These are phyloP conservation scores for Mesorhabditis belari DNA, from an alignment of 2,888 invertebrate genomes.

Conservation along the genomic window DNA sequence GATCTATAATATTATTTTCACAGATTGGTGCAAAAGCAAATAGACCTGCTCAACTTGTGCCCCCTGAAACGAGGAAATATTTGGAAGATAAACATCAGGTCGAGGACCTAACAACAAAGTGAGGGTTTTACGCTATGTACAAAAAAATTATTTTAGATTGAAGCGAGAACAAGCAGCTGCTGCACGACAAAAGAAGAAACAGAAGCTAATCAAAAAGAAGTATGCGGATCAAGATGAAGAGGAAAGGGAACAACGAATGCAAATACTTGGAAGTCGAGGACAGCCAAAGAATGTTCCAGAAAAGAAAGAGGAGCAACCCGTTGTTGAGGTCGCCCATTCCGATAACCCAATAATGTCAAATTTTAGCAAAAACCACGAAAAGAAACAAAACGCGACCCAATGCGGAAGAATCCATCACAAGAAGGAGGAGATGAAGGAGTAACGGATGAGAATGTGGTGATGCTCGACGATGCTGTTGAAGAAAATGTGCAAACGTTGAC, in stretches of 20 bases:
- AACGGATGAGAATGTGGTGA: slow-evolving; percentile 34
- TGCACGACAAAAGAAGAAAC: slow-evolving; percentile 55
- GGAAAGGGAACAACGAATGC: slow-evolving; percentile 76
- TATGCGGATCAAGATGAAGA: slow-evolving; percentile 95
- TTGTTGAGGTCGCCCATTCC: neutral
- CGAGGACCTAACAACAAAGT: slow-evolving; percentile 3
- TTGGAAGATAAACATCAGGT: slow-evolving; percentile 21
- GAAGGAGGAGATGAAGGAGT: slow-evolving; percentile 38
- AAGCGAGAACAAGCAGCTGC: slow-evolving; percentile 9
- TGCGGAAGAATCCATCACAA: no score
- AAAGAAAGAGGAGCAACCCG: slow-evolving; percentile 2
- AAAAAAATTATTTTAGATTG: neutral
- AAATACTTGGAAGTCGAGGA: slow-evolving; percentile 58
- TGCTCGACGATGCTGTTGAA: slow-evolving; percentile 6
- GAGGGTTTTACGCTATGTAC: neutral
- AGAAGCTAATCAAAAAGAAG: slow-evolving; percentile 84
- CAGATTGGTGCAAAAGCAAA: neutral
- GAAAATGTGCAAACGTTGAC: slow-evolving; percentile 26
- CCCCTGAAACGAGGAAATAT: slow-evolving; percentile 12
- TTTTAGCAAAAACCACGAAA: slow-evolving; percentile 2
- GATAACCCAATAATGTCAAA: neutral
- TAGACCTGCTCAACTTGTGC: neutral
- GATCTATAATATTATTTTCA: neutral
- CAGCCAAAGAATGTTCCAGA: slow-evolving; percentile 12
- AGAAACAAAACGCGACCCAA: slow-evolving; percentile 48